phyloP scores from a whole-genome alignment of 1,140 invertebrate genomes.

The Theocolax elegans region DNA sequence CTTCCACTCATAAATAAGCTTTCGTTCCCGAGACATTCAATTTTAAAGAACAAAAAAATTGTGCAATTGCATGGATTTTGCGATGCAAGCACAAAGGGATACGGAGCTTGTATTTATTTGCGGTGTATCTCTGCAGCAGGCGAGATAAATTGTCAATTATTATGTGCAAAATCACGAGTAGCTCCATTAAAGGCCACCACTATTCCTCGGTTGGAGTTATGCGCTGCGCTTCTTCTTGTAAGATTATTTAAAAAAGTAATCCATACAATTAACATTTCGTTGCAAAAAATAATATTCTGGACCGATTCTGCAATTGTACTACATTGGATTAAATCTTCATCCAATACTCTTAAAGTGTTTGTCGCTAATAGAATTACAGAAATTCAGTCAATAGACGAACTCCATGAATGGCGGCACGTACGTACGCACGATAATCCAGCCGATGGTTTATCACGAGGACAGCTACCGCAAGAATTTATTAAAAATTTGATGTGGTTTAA shows the following conservation, averaged over 20 bases:
- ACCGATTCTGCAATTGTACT: constrained; percentile 55
- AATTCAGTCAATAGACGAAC: constrained; percentile 46
- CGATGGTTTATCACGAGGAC: too few relatives aligned
- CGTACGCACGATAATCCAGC: constrained; percentile 50
- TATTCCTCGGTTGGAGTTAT: too few relatives aligned
- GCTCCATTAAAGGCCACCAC: constrained; percentile 47
- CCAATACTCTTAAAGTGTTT: constrained; percentile 29
- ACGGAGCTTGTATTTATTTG: constrained; percentile 40
- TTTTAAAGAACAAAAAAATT: too few relatives aligned
- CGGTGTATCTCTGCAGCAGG: constrained; percentile 33
- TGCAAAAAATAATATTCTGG: constrained; percentile 38
- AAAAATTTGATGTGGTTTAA: background rate
- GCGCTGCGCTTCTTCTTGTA: too few relatives aligned
- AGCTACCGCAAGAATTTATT: too few relatives aligned
- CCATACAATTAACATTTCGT: too few relatives aligned
- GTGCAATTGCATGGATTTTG: constrained; percentile 40
- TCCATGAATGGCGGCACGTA: constrained; percentile 20
- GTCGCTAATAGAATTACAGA: constrained; percentile 57
- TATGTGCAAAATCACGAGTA: constrained; percentile 56
- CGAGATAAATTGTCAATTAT: too few relatives aligned
- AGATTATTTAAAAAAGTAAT: background rate
- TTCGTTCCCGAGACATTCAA: constrained; percentile 30
- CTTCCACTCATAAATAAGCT: background rate
- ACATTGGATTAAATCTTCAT: constrained; percentile 46
- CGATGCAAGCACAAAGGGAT: constrained; percentile 30